These are phyloP conservation scores for Biston stratarius DNA, from an alignment of 2,888 invertebrate genomes.

Conservation along the genomic window DNA sequence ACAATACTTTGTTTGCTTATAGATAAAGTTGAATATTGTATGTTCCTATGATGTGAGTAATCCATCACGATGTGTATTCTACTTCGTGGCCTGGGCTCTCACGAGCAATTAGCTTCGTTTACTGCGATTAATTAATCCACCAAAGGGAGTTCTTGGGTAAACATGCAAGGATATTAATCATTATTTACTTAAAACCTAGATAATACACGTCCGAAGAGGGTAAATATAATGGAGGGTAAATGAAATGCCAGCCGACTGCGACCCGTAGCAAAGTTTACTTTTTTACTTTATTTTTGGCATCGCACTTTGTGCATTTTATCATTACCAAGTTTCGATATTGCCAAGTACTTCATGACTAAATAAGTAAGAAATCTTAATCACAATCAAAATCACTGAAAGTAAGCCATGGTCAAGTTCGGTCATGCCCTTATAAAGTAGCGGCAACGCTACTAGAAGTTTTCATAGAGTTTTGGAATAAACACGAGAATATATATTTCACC, in stretches of 20 bases:
- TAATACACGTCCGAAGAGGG: constrained; percentile 29
- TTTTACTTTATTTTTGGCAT: too few species aligned
- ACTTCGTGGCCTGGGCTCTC: constrained; percentile 50
- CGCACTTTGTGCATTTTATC: too few species aligned
- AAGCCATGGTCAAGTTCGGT: too few species aligned
- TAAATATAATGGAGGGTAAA: not conserved
- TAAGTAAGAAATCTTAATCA: not conserved
- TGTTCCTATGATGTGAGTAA: constrained; percentile 40
- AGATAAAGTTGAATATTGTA: constrained; percentile 45
- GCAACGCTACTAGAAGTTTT: too few species aligned
- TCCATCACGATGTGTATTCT: constrained; percentile 53
- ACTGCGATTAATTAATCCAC: constrained; percentile 68
- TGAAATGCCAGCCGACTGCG: too few species aligned
- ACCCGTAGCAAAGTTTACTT: too few species aligned
- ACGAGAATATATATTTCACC: too few species aligned
- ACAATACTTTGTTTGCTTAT: constrained; percentile 34
- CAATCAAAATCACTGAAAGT: too few species aligned
- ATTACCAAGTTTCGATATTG: too few species aligned
- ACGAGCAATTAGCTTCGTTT: constrained; percentile 68
- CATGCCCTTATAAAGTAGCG: too few species aligned
- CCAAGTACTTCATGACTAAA: too few species aligned
- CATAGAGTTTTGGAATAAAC: too few species aligned
- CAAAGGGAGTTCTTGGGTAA: constrained; percentile 55
- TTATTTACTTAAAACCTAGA: constrained; percentile 53
- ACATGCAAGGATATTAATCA: constrained; percentile 61